Conservation (phyloP, 2,113 vertebrate species). For the Vidua macroura region DNA sequence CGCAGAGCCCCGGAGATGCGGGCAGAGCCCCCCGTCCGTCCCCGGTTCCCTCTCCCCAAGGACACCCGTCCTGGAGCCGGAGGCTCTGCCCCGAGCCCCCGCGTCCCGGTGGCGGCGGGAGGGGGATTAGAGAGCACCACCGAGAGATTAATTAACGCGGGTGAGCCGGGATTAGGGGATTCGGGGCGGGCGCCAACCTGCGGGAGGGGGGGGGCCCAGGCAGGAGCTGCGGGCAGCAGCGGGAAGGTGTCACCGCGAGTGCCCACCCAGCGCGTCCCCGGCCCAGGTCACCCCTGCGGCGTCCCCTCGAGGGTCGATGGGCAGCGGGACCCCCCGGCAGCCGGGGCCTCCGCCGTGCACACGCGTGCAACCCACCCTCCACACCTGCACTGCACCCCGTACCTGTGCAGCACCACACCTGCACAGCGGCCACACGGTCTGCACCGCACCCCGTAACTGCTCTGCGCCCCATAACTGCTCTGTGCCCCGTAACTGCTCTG, state of each 20-base stretch:
- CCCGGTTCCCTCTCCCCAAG: background rate
- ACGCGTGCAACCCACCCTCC: background rate
- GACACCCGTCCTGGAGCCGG: background rate
- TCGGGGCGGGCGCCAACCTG: background rate
- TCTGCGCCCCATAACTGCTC: no score
- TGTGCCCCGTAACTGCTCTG: no score
- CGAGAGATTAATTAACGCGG: background rate
- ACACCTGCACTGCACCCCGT: accelerated
- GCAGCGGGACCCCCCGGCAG: background rate
- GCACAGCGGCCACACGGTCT: background rate
- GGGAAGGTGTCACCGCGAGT: background rate
- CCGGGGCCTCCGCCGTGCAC: accelerated
- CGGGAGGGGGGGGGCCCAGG: no score
- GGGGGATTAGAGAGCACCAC: background rate
- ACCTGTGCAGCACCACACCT: background rate
- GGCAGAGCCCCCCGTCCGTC: background rate
- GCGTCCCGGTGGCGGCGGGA: background rate
- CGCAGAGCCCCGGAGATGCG: background rate
- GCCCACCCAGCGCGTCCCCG: background rate
- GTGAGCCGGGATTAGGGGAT: background rate
- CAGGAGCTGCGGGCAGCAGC: background rate
- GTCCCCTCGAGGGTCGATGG: background rate
- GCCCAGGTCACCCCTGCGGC: background rate
- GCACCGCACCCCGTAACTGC: no score
- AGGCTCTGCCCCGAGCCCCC: background rate